Evolutionary conservation across 2,113 vertebrate genomes (phyloP), one percentile per base, ranked within the genome.

Genomic region (Eretmochelys imbricata): DNA sequence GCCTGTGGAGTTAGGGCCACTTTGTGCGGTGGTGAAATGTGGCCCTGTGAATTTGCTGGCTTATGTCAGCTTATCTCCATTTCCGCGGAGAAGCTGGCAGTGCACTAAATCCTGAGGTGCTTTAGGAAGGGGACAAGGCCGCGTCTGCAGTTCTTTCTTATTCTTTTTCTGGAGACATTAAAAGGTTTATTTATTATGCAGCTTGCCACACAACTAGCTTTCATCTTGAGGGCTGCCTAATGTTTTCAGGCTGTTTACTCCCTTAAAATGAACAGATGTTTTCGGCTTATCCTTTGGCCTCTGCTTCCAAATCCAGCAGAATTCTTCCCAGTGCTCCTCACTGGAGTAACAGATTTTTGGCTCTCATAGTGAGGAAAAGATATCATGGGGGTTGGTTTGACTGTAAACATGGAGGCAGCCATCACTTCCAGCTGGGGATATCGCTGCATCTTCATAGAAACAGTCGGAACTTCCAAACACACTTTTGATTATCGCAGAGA

Each of bases 231-330:
- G 62, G 24, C 49, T 72, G 90, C 59, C 84, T 46, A 69, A 22
- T 51, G 24, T 55, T 91, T 95, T 85, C 82, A 80, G 54, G 51
- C 31, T 4, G 1, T 7, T 93, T 65, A 72, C 69, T 91, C 55
- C 25, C 79, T 83, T 87, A 72, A 91, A 91, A 85, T 8, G 1
- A 90, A 38, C 75, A 31, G 80, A 25, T 94, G 72, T 0, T 72
- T 93, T 88, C 80, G 81, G 49, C 25, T 96, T 78, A 31, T 31
- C 80, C 72, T 89, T 81, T 87, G 75, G 55, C 65, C 85, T 83
- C 29, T 90, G 53, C 50, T 90, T 8, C 25, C 76, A 51, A 42
- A 19, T 92, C 24, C 48, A 85, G 81, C 16, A 46, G 50, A 81
- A 80, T 93, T 94, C 91, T 54, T 80, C 22, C 50, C 57, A 65